Conservation (phyloP, 2,113 vertebrate genomes). For the Varanus salvator region DNA sequence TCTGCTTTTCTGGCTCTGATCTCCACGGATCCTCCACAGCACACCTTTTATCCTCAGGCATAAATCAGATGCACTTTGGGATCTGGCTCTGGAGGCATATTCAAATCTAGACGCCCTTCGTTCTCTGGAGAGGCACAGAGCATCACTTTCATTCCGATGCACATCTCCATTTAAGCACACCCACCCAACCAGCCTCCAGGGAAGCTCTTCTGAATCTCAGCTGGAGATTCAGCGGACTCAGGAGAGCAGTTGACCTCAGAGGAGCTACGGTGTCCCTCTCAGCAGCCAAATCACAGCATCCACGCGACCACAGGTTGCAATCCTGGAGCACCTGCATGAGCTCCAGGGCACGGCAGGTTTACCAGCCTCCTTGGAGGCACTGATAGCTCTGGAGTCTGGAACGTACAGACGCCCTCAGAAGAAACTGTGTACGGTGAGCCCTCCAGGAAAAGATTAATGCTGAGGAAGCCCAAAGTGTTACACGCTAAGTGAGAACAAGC, state of each 20-base stretch:
- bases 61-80: not conserved
- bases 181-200: not conserved
- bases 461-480: conserved; percentile 32
- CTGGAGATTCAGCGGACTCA: not conserved
- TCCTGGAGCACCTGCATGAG: no score
- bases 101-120: not conserved
- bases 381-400: not conserved
- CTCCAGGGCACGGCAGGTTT: not conserved
- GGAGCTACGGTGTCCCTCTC: not conserved
- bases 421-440: not conserved
- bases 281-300: not conserved
- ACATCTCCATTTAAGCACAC: not conserved
- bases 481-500: conserved; percentile 29
- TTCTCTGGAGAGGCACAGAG: not conserved
- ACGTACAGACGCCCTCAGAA: conserved; percentile 59
- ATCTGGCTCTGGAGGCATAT: not conserved
- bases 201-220: not conserved
- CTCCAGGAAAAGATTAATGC: conserved; percentile 9
- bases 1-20: not conserved
- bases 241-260: not conserved
- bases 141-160: not conserved
- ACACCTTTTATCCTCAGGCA: not conserved
- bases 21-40: not conserved
- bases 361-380: not conserved
- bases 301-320: no score